phyloP scores from a whole-genome alignment of 2,113 vertebrate species.

The Neotragus pygmaeus region DNA sequence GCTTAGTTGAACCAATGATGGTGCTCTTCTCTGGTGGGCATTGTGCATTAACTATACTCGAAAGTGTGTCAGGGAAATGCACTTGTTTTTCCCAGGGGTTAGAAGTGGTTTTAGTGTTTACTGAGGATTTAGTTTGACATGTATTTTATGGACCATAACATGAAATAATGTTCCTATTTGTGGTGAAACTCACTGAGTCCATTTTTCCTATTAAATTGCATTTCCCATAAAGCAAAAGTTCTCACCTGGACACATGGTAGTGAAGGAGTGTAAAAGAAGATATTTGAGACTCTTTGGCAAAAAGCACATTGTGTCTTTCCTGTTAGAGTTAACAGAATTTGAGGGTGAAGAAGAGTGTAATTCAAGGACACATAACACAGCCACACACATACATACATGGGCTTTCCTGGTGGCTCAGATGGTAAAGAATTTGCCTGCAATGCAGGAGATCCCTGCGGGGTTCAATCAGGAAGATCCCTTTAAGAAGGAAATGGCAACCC shows the following conservation, averaged over 20 bases:
- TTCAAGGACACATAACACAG: neutral
- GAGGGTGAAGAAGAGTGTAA: neutral
- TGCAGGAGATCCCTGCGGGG: rapidly evolving
- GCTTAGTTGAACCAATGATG: neutral
- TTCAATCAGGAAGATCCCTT: neutral
- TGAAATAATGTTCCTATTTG: neutral
- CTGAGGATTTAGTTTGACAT: neutral
- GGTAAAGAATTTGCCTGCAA: neutral
- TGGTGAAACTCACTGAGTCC: neutral
- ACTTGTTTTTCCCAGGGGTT: neutral
- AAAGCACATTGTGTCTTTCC: neutral
- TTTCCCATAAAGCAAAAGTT: neutral
- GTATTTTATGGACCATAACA: neutral
- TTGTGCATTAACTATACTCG: neutral
- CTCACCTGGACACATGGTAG: neutral
- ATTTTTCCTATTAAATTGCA: neutral
- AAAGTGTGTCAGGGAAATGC: neutral
- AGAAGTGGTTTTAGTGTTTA: neutral
- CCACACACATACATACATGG: neutral
- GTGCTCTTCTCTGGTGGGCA: neutral
- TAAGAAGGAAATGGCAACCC: neutral
- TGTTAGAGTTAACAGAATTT: neutral
- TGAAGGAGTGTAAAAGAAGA: neutral
- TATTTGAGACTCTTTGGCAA: neutral
- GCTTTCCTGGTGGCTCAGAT: neutral